Evolutionary conservation across 1,140 invertebrate genomes (phyloP), one percentile per base, ranked within the genome.

Genomic region (Hylaeus anthracinus): DNA sequence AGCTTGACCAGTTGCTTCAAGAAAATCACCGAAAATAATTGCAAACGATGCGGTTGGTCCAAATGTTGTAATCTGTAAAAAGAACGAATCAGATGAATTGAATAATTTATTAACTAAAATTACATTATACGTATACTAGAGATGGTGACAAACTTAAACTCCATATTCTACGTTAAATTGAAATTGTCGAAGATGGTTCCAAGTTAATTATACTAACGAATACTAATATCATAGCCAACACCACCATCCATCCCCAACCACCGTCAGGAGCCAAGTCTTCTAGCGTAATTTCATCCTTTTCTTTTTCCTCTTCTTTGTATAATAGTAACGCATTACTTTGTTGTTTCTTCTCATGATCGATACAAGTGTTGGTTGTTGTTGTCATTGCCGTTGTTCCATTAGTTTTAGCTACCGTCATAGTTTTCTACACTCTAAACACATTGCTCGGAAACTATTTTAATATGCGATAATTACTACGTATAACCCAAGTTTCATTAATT

Each of bases 241-340:
- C 93, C 6, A 95, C 93, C 83, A 94, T 92, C 93, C 94, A 95
- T 4, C 95, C 95, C 94, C 94, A 95, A 0, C 95, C 94, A 15
- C 94, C 95, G 75, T 95, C 94, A 0, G 94, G 94, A 10, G 94
- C 93, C 5, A 92, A 83, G 43, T 94, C 92, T 70, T 93, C 91
- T 1, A 79, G 41, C 10, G 81, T 82, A 5, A 86, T 71, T 43
- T 82, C 73, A 5, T 88, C 82, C 0, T 81, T 81, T n/a, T 83
- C 77, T 12, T 84, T 64, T 4, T 87, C 63, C 72, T 45, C 72
- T 15, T 70, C 75, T 26, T 60, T 86, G 41, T 55, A 9, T 0
- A 45, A 0, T 6, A 61, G 10, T 8, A 66, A 63, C 12, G 51
- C 48, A 61, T n/a, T 48, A 9, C 15, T 60, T 66, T 37, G 45